These are phyloP conservation scores for Pelecanus crispus DNA, from an alignment of 2,113 vertebrate genomes.

Conservation along the genomic window DNA sequence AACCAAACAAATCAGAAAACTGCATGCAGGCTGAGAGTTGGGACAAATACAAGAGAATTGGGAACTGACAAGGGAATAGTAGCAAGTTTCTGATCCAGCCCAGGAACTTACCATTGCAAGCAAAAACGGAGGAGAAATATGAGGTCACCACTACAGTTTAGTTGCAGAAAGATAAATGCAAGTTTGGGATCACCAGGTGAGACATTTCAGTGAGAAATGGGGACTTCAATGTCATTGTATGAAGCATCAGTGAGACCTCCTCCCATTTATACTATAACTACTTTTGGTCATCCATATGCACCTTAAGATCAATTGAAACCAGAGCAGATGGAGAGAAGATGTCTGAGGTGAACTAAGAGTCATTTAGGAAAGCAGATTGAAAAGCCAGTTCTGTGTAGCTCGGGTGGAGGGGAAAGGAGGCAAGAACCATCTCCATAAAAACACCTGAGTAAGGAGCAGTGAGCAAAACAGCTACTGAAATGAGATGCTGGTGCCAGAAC, in stretches of 20 bases:
- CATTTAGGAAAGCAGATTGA: constrained; percentile 30
- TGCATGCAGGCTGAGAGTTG: background rate
- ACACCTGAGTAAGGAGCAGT: background rate
- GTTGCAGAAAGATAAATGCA: background rate
- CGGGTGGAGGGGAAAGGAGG: background rate
- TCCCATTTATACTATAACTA: background rate
- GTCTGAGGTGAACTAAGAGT: constrained; percentile 6
- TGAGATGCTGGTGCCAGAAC: background rate
- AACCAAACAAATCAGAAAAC: constrained; percentile 12
- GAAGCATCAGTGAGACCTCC: background rate
- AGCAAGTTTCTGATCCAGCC: background rate
- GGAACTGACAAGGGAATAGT: constrained; percentile 7
- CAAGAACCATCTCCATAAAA: background rate
- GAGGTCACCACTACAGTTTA: background rate
- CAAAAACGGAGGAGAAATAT: background rate
- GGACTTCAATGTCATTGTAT: background rate
- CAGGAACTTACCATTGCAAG: background rate
- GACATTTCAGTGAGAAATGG: background rate
- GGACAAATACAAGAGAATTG: background rate
- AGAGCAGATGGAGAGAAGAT: background rate
- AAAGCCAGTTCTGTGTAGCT: background rate
- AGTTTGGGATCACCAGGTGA: background rate
- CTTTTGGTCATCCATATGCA: background rate
- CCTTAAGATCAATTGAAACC: constrained; percentile 8
- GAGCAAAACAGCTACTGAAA: background rate